These are phyloP conservation scores for Buceros bicornis DNA, from an alignment of 2,797 vertebrate genomes.

Conservation along the genomic window DNA sequence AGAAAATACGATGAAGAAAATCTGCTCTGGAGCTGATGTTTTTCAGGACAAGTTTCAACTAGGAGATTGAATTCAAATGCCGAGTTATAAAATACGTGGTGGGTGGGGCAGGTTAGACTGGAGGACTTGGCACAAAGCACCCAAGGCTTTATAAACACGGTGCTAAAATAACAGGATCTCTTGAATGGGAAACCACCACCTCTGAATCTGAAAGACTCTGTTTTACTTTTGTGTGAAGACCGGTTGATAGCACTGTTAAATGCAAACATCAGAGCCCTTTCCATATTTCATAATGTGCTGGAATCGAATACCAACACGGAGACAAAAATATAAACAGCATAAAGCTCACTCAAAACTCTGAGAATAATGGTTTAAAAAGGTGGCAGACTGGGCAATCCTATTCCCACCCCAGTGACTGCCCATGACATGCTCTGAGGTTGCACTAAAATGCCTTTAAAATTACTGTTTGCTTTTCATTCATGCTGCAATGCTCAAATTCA, in stretches of 20 bases:
- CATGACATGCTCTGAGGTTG: background rate
- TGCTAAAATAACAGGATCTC: conserved; percentile 15
- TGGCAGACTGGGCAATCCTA: background rate
- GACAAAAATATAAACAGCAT: background rate
- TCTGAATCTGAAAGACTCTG: conserved; percentile 1
- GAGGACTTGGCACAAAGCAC: conserved; percentile 20
- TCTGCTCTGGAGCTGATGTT: background rate
- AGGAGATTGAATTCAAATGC: background rate
- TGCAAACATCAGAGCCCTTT: background rate
- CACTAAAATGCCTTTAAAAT: background rate
- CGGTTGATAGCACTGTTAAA: conserved; percentile 5
- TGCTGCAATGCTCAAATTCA: fast-evolving
- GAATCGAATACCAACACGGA: background rate
- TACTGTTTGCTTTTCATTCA: background rate
- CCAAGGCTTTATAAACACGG: background rate
- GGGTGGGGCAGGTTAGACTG: conserved; percentile 18
- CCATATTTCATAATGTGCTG: background rate
- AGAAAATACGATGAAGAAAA: background rate
- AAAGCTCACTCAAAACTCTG: background rate
- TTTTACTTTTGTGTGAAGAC: conserved; percentile 24
- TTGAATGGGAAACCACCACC: conserved; percentile 28
- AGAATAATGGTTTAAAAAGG: background rate
- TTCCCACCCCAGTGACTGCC: background rate
- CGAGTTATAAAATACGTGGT: background rate
- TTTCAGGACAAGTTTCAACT: conserved; percentile 50